Evolutionary conservation across 2,888 invertebrate species (phyloP).

Genomic region (Sylvicola cinctus): DNA sequence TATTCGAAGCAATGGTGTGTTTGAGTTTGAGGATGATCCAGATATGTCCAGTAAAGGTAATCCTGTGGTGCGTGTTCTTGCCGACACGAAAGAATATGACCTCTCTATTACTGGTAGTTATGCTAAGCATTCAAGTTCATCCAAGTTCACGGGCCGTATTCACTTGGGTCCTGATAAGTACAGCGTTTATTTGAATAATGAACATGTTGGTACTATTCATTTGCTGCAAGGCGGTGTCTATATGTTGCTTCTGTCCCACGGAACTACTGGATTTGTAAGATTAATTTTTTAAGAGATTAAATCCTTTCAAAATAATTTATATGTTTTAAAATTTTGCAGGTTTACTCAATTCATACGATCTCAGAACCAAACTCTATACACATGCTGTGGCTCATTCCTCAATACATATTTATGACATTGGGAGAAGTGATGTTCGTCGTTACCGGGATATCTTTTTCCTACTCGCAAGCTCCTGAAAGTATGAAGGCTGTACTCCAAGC

Average conservation of each 20-base stretch:
- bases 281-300: background rate
- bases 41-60: slow-evolving; percentile 18
- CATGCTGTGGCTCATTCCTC: slow-evolving; percentile 43
- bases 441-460: slow-evolving; percentile 49
- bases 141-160: too few species aligned
- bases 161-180: too few species aligned
- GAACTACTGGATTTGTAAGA: background rate
- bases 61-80: slow-evolving; percentile 15
- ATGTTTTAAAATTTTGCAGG: background rate
- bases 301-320: background rate
- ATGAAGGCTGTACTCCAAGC: slow-evolving; percentile 93
- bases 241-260: background rate
- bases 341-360: slow-evolving; percentile 6
- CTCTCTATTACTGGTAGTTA: too few species aligned
- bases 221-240: slow-evolving; percentile 34
- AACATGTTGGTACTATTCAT: too few species aligned
- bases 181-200: too few species aligned
- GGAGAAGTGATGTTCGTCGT: slow-evolving; percentile 44
- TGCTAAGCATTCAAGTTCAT: too few species aligned
- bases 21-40: slow-evolving; percentile 13
- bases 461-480: slow-evolving; percentile 42
- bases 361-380: slow-evolving; percentile 29
- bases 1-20: background rate
- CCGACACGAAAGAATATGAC: slow-evolving; percentile 13
- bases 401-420: slow-evolving; percentile 42